phyloP scores from a whole-genome alignment of 2,888 invertebrate species.

The Drosophila antonietae region DNA sequence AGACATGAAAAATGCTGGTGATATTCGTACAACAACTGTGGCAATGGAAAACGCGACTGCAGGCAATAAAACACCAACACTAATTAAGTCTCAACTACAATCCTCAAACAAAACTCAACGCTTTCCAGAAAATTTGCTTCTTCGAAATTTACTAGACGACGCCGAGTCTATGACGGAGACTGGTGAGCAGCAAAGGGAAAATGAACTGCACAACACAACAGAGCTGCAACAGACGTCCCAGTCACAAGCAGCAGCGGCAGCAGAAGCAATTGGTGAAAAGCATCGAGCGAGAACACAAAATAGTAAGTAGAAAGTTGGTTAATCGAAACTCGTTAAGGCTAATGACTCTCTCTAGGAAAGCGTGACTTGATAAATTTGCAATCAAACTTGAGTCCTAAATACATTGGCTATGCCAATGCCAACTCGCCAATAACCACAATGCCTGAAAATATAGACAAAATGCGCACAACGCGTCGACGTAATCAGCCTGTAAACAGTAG shows the following conservation, averaged over 20 bases:
- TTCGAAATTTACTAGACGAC: slow-evolving; percentile 13
- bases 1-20: slow-evolving; percentile 26
- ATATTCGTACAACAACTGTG: not conserved
- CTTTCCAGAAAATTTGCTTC: slow-evolving; percentile 18
- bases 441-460: slow-evolving; percentile 53
- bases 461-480: slow-evolving; percentile 65
- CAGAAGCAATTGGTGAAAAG: not conserved
- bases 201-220: slow-evolving; percentile 16
- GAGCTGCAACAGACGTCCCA: slow-evolving; percentile 11
- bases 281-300: slow-evolving; percentile 9
- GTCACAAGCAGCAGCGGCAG: not conserved
- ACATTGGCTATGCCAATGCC: slow-evolving; percentile 77
- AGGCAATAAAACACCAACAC: slow-evolving; percentile 24
- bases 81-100: not conserved
- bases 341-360: slow-evolving; percentile 50
- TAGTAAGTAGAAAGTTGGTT: slow-evolving; percentile 36
- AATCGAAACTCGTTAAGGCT: not conserved
- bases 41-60: slow-evolving; percentile 26
- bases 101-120: slow-evolving; percentile 14
- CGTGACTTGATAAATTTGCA: slow-evolving; percentile 79
- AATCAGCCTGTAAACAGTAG: slow-evolving; percentile 36
- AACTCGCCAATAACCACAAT: slow-evolving; percentile 51
- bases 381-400: slow-evolving; percentile 82
- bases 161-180: slow-evolving; percentile 40
- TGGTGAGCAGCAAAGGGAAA: slow-evolving; percentile 41